These are phyloP conservation scores for Falco biarmicus DNA, from an alignment of 2,797 vertebrate species.

Conservation along the genomic window DNA sequence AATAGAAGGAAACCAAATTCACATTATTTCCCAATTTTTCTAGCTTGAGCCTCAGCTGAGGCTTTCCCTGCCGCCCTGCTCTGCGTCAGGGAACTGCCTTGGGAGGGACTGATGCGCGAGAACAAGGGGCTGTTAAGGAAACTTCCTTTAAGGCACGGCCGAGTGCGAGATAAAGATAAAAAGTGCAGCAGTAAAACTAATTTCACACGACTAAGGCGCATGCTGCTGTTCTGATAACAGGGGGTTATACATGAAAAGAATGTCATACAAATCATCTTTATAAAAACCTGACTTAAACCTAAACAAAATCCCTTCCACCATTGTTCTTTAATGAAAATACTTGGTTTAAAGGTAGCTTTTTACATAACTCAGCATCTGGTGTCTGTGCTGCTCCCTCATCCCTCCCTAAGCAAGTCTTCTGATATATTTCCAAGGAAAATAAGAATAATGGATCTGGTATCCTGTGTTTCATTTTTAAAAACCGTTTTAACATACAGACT, in stretches of 20 bases:
- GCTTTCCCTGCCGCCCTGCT: not conserved
- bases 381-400: not conserved
- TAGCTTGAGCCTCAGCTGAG: not conserved
- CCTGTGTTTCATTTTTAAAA: not conserved
- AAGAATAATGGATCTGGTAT: not conserved
- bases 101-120: not conserved
- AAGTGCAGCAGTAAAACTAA: not conserved
- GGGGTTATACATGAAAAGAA: not conserved
- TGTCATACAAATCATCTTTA: not conserved
- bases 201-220: not conserved
- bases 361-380: not conserved
- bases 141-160: not conserved
- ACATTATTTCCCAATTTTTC: not conserved
- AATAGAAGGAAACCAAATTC: not conserved
- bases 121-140: not conserved
- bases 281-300: not conserved
- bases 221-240: not conserved
- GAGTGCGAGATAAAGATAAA: not conserved
- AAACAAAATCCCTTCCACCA: accelerated
- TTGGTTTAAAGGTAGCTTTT: not conserved
- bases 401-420: not conserved
- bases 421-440: not conserved
- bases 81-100: not conserved
- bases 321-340: not conserved
- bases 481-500: not conserved